phyloP scores from a whole-genome alignment of 2,113 vertebrate genomes.

The Eclectus roratus region DNA sequence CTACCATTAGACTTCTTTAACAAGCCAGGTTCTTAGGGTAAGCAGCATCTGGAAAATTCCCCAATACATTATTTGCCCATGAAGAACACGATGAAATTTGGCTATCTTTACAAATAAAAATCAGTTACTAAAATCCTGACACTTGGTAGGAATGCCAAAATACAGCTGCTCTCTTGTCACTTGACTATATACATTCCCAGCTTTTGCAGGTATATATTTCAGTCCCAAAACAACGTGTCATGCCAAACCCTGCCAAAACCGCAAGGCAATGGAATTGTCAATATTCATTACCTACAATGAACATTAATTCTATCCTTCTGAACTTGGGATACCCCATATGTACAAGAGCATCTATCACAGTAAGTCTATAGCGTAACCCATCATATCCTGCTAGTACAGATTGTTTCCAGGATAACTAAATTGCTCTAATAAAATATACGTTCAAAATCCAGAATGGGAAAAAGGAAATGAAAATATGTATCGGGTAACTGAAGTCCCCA shows the following conservation, averaged over 20 bases:
- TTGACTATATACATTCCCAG: not conserved
- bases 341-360: not conserved
- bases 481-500: not conserved
- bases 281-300: not conserved
- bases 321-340: not conserved
- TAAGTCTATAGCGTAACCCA: not conserved
- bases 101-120: not conserved
- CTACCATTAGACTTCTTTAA: not conserved
- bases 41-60: not conserved
- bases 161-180: not conserved
- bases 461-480: not conserved
- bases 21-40: not conserved
- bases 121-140: not conserved
- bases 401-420: not conserved
- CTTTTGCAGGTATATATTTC: not conserved
- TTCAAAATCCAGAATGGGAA: not conserved
- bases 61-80: not conserved
- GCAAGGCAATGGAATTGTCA: not conserved
- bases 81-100: not conserved
- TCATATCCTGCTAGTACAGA: not conserved
- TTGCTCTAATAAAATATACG: not conserved
- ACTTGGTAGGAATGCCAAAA: not conserved
- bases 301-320: not conserved
- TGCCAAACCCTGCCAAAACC: not conserved
- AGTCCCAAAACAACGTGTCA: not conserved